phyloP scores from a whole-genome alignment of 2,888 invertebrate species.

The Byasa hedistus region DNA sequence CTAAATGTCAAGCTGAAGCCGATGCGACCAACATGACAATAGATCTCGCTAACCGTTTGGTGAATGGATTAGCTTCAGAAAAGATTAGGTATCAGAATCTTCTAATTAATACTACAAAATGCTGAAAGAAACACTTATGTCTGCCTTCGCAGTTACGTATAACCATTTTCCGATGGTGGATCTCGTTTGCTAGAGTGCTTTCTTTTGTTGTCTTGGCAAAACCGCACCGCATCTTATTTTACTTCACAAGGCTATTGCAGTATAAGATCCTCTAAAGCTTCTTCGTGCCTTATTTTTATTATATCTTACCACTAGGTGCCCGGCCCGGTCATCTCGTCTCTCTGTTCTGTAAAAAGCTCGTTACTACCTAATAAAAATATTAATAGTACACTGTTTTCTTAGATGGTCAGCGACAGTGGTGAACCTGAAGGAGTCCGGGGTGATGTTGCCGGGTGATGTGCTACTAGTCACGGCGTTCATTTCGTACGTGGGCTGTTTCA shows the following conservation, averaged over 20 bases:
- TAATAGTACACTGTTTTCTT: neutral
- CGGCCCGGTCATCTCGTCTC: neutral
- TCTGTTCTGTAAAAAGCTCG: neutral
- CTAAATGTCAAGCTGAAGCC: constrained; percentile 95
- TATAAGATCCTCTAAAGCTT: too few species aligned
- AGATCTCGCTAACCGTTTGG: constrained; percentile 93
- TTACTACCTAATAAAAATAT: neutral
- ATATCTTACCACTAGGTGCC: neutral
- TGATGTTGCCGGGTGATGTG: constrained; percentile 93
- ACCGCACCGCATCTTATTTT: too few species aligned
- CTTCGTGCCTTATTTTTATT: too few species aligned
- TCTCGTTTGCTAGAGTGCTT: too few species aligned
- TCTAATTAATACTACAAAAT: neutral
- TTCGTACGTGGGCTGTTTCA: constrained; percentile 97
- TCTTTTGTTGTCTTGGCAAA: too few species aligned
- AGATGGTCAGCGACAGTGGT: constrained; percentile 73
- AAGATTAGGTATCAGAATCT: constrained; percentile 77
- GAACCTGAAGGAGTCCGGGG: constrained; percentile 84
- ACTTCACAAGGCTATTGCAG: too few species aligned
- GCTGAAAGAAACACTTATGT: too few species aligned
- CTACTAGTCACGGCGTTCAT: constrained; percentile 94
- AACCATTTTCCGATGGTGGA: too few species aligned
- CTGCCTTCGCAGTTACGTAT: too few species aligned
- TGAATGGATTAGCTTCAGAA: constrained; percentile 95
- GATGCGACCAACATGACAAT: constrained; percentile 94